A percentile compares a stretch with the other conserved stretches of the same genome.
Evolutionary conservation across 2,113 vertebrate species (phyloP).

Genomic region (Embiotoca jacksoni): DNA sequence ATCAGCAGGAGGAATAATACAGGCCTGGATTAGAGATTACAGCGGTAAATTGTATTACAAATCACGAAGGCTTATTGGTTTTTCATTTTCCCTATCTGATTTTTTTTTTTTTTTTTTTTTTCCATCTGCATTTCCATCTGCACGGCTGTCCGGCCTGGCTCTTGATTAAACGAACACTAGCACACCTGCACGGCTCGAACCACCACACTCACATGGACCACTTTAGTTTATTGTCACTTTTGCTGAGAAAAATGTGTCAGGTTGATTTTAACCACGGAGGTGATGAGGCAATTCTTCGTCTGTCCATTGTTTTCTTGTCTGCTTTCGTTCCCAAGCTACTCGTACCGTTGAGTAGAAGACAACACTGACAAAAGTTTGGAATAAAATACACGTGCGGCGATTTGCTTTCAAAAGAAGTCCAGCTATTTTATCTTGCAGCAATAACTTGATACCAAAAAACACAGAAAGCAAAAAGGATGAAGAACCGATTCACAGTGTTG

Average conservation of each 20-base stretch:
- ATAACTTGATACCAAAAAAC: no score
- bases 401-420: not conserved
- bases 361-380: no score
- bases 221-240: not conserved
- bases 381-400: no score
- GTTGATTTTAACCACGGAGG: not conserved
- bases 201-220: not conserved
- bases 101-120: conserved; percentile 44
- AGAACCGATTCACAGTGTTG: not conserved
- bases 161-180: conserved; percentile 22
- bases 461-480: no score
- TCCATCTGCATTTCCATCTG: conserved; percentile 24
- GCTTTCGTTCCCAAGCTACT: no score
- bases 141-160: not conserved
- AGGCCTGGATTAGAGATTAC: conserved; percentile 76
- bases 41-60: conserved; percentile 78
- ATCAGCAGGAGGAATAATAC: conserved; percentile 71
- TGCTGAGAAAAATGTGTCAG: no score
- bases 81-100: conserved; percentile 62
- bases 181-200: conserved; percentile 23
- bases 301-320: not conserved
- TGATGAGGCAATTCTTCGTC: not conserved
- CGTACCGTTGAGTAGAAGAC: no score
- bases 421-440: not conserved
- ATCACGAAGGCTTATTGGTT: conserved; percentile 71